Base-by-base conservation (phyloP, 2,113 vertebrate species). In the Pavo muticus region DNA sequence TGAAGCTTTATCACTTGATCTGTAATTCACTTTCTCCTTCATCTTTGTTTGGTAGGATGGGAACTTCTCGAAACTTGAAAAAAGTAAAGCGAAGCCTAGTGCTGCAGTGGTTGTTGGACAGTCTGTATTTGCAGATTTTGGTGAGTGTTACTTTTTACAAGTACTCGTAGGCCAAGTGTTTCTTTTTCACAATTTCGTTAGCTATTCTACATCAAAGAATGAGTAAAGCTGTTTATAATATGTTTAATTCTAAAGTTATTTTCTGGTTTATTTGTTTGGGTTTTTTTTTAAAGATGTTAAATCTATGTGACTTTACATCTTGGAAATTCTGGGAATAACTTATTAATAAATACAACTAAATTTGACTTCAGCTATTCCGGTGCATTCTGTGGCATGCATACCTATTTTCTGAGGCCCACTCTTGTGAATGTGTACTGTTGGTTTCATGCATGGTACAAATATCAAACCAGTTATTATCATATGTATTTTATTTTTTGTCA, bases 121-220 rank as follows among this genome's bases (percentile, higher is more conserved):
- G 92, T 99, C 99, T 1, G 98, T 99, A 39, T 99, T 99, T 95
- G 98, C 98, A 15, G 99, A 99, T 97, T 99, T 99, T 54, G 99
- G 99, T 99, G 92, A 98, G 99, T 90, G 74, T 84, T 23, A 9
- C n/a, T 71, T 48, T 67, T 50, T 30, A 54, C 3, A 65, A 21
- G n/a, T 76, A 40, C 44, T 64, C 18, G 14, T 27, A 29, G 11
- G 5, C 20, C n/a, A 15, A 63, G 20, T 21, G 35, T 68, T 48
- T 30, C 1, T 44, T 65, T 47, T 60, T 40, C 4, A 3, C 68
- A 4, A 47, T 84, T 82, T 76, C 25, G 4, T 89, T 75, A 57
- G 14, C 23, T 89, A 0, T 40, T 69, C 23, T 69, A 30, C 71
- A 56, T 32, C 18, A 30, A 35, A 81, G 35, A 91, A 50, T 4